Evolutionary conservation across 1,140 invertebrate species (phyloP), one percentile per base, ranked within the genome.

Genomic region (Hydropsyche tenuis): DNA sequence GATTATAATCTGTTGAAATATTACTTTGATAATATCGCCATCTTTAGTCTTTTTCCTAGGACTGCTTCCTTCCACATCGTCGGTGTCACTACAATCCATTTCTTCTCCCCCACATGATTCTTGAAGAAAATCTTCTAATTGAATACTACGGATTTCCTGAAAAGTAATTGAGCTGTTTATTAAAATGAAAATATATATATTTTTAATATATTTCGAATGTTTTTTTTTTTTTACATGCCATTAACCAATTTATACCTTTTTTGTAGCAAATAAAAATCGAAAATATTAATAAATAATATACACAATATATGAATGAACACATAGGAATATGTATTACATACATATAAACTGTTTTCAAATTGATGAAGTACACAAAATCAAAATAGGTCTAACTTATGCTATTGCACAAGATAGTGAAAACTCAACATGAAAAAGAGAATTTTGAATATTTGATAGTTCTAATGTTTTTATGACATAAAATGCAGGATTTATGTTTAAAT

Each of bases 51-150:
- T 88, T 78, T 88, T 88, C 2, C 84, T 79, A 43, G 83, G 80
- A n/a, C 30, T 64, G 12, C 16, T 48, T n/a, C 62, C 70, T 12
- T 89, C 89, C 14, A 70, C 37, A 18, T 89, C 89, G 51, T 93
- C 92, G 12, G 86, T 87, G 81, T 93, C 92, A 0, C 92, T 93
- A 23, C 93, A 87, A 66, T 94, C 93, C 92, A 94, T 94, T 80
- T 94, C 92, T 66, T 91, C 91, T 79, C 93, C 92, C 12, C 88
- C 86, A 3, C 74, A 75, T 72, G 88, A 88, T 69, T 90, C 89
- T 80, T 87, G 88, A 1, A 91, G 79, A 73, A 87, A 87, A 69
- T 92, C 91, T 79, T 93, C 91, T 77, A 92, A 80, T 78, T 93
- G 91, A 30, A 89, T 83, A 64, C 88, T 87, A 81, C 92, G 91